phyloP scores from a whole-genome alignment of 2,113 vertebrate species.

The Mobula hypostoma region DNA sequence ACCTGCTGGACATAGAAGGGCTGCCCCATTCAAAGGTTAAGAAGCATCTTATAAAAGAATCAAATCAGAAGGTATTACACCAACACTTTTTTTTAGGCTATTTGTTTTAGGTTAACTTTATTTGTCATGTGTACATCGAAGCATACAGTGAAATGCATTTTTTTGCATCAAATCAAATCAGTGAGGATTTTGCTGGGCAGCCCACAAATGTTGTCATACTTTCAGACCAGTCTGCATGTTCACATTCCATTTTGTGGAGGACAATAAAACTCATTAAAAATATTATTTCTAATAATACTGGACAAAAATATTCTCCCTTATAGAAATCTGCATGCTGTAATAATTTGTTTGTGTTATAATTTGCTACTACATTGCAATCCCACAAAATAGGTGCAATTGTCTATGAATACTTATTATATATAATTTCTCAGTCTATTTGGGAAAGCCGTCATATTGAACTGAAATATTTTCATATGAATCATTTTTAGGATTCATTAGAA shows the following conservation, averaged over 20 bases:
- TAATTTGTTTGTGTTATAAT: no score
- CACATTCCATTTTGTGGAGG: conserved; percentile 51
- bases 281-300: background rate
- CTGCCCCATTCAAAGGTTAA: conserved; percentile 55
- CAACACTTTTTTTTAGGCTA: conserved; percentile 38
- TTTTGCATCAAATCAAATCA: no score
- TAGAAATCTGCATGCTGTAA: background rate
- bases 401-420: no score
- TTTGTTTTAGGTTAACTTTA: no score
- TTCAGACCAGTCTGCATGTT: conserved; percentile 62
- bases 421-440: no score
- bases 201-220: conserved; percentile 36
- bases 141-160: no score
- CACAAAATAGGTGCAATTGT: background rate
- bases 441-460: background rate
- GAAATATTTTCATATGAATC: background rate
- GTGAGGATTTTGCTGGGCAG: no score
- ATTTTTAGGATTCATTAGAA: background rate
- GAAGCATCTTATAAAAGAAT: conserved; percentile 46
- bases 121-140: no score
- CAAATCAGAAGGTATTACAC: conserved; percentile 46
- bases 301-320: background rate
- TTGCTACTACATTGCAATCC: background rate
- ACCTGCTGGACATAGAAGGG: conserved; percentile 66
- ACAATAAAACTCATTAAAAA: conserved; percentile 47